These are phyloP conservation scores for Oncorhynchus tshawytscha DNA, from an alignment of 2,113 vertebrate species.

Conservation along the genomic window DNA sequence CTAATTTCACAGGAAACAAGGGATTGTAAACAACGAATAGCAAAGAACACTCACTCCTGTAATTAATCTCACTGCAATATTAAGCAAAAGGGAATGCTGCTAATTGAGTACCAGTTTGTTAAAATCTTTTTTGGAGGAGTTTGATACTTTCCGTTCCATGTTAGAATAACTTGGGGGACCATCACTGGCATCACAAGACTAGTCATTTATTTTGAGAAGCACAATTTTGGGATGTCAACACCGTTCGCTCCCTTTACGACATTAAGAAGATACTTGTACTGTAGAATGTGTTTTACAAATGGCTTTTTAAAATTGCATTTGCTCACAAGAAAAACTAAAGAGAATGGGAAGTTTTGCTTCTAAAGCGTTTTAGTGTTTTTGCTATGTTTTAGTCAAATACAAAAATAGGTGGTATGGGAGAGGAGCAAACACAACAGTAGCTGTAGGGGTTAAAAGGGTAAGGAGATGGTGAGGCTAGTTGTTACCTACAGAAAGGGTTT, in stretches of 20 bases:
- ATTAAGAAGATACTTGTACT: too few relatives aligned
- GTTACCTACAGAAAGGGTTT: neutral
- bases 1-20: slow-evolving; percentile 27
- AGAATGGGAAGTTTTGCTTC: neutral
- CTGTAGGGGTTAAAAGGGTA: neutral
- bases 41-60: neutral
- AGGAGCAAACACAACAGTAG: neutral
- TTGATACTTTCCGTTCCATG: neutral
- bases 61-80: slow-evolving; percentile 2
- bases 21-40: slow-evolving; percentile 33
- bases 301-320: neutral
- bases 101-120: slow-evolving; percentile 22
- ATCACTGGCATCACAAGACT: neutral
- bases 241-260: neutral
- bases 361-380: neutral
- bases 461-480: neutral
- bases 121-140: neutral
- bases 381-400: neutral
- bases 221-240: neutral
- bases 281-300: too few relatives aligned
- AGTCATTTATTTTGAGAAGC: neutral
- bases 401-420: neutral
- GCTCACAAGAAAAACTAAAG: neutral
- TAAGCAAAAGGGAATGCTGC: neutral
- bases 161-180: slow-evolving; percentile 6